phyloP scores from a whole-genome alignment of 2,797 vertebrate species.

The Champsocephalus gunnari region DNA sequence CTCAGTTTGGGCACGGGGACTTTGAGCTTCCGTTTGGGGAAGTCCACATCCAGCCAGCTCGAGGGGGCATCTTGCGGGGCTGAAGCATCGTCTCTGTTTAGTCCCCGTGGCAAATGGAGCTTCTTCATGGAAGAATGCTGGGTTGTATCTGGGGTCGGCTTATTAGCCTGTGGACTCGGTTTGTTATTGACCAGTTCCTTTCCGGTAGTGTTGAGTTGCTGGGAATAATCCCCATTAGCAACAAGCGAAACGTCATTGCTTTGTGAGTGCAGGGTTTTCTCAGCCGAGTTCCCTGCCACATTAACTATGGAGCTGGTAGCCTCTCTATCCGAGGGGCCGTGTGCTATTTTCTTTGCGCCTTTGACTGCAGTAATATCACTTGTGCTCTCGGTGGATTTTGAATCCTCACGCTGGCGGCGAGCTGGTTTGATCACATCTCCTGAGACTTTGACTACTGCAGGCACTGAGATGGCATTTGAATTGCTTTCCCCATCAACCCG shows the following conservation, averaged over 20 bases:
- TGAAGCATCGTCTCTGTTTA: slow-evolving; percentile 51
- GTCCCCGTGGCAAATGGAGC: slow-evolving; percentile 32
- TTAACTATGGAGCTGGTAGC: slow-evolving; percentile 11
- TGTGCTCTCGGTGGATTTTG: slow-evolving; percentile 14
- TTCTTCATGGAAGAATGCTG: slow-evolving; percentile 66
- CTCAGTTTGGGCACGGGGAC: slow-evolving; percentile 73
- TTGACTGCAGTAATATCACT: slow-evolving; percentile 17
- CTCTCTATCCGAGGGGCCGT: not conserved
- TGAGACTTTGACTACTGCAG: slow-evolving; percentile 28
- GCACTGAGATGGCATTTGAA: slow-evolving; percentile 20
- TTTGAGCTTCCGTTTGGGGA: slow-evolving; percentile 69
- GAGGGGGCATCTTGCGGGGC: slow-evolving; percentile 70
- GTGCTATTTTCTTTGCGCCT: slow-evolving; percentile 15
- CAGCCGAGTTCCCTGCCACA: slow-evolving; percentile 20
- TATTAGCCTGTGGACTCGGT: slow-evolving; percentile 47
- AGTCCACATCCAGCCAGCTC: slow-evolving; percentile 84
- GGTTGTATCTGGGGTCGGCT: slow-evolving; percentile 35
- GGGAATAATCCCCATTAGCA: slow-evolving; percentile 46
- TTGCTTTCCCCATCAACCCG: slow-evolving; percentile 6
- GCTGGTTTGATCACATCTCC: slow-evolving; percentile 14
- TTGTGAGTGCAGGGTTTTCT: slow-evolving; percentile 22
- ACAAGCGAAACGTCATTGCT: slow-evolving; percentile 27
- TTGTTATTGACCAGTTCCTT: slow-evolving; percentile 31
- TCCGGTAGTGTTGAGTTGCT: slow-evolving; percentile 16
- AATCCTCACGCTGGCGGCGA: slow-evolving; percentile 10